Percentiles rank a stretch among this genome's conserved stretches.
These are phyloP conservation scores for Plemyria rubiginata DNA, from an alignment of 2,888 invertebrate species.

Conservation along the genomic window DNA sequence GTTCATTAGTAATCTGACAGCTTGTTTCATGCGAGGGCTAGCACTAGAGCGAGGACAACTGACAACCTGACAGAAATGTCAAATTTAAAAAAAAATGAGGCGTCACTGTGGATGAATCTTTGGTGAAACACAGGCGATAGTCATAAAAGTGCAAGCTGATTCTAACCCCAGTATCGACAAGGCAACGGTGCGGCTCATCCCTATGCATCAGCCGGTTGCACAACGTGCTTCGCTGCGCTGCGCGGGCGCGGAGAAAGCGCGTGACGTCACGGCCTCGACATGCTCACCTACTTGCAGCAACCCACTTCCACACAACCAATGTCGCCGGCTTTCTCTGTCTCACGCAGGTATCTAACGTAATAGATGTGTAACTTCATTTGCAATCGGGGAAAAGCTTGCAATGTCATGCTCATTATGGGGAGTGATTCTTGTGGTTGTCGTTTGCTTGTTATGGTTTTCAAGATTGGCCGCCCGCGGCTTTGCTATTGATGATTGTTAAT, in stretches of 20 bases:
- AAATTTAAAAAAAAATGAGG: neutral
- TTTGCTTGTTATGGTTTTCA: slow-evolving; percentile 4
- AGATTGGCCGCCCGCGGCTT: too few relatives aligned
- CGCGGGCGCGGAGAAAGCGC: slow-evolving; percentile 80
- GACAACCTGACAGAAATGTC: too few relatives aligned
- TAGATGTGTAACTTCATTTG: slow-evolving; percentile 30
- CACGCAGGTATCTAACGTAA: slow-evolving; percentile 38
- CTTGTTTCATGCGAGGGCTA: too few relatives aligned
- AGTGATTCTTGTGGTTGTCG: slow-evolving; percentile 12
- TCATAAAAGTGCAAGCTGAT: neutral
- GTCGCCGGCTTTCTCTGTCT: slow-evolving; percentile 55
- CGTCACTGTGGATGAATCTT: neutral
- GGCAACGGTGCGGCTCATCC: slow-evolving; percentile 35
- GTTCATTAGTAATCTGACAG: too few relatives aligned
- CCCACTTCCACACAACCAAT: slow-evolving; percentile 71
- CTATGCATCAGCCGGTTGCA: slow-evolving; percentile 62
- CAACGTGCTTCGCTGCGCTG: slow-evolving; percentile 53
- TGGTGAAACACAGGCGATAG: neutral
- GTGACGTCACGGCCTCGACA: slow-evolving; percentile 85
- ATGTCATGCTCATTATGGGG: slow-evolving; percentile 15
- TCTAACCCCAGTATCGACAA: slow-evolving; percentile 8
- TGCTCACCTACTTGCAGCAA: slow-evolving; percentile 82
- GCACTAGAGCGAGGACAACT: too few relatives aligned
- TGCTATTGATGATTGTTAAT: too few relatives aligned
- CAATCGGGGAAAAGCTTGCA: slow-evolving; percentile 18